Evolutionary conservation across 2,113 vertebrate genomes (phyloP).

Genomic region (Urocitellus parryii): DNA sequence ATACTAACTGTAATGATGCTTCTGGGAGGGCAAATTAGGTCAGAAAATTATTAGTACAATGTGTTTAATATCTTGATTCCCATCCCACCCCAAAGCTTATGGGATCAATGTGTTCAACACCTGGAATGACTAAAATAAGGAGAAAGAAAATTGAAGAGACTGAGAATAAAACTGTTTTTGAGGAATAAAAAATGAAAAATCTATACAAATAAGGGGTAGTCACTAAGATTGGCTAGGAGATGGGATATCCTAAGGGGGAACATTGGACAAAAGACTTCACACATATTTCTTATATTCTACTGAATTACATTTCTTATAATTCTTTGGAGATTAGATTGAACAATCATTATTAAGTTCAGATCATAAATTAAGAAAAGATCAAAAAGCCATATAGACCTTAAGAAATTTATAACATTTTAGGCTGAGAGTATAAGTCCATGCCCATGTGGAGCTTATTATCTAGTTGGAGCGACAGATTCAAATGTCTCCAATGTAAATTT

Average conservation of each 20-base stretch:
- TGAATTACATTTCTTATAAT: not conserved
- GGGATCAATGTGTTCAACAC: not conserved
- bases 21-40: not conserved
- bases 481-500: conserved; percentile 24
- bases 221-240: not conserved
- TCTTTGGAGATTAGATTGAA: not conserved
- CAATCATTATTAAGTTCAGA: not conserved
- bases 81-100: not conserved
- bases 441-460: not conserved
- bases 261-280: not conserved
- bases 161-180: not conserved
- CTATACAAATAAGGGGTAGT: too few relatives aligned
- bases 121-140: not conserved
- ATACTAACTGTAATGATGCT: not conserved
- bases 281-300: conserved; percentile 22
- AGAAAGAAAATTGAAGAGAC: not conserved
- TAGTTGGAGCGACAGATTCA: not conserved
- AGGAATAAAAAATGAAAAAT: not conserved
- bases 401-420: conserved; percentile 5
- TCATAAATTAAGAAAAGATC: not conserved
- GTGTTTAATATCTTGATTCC: not conserved
- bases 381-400: not conserved
- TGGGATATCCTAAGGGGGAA: not conserved
- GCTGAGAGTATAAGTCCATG: not conserved
- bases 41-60: not conserved